Base-by-base conservation (phyloP, 2,888 invertebrate species). In the Amblyteles armatorius region DNA sequence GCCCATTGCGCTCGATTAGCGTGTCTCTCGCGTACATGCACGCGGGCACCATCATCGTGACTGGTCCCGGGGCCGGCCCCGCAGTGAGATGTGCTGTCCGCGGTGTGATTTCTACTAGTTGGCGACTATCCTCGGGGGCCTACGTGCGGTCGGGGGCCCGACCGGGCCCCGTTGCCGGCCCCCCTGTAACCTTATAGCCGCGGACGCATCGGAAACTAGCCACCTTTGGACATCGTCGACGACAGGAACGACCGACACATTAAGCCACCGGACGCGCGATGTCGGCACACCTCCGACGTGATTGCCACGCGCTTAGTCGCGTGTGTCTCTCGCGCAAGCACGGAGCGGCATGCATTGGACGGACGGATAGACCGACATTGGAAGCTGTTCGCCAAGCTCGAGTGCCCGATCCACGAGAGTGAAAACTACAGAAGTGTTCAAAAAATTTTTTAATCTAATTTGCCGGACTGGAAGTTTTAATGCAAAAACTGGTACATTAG, bases 1-100 rank as follows among this genome's bases (percentile, higher is more conserved):
- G 87, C 88, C 88, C 87, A 88, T 87, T 90, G 87, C 85, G 88
- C 88, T 88, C 90, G 88, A 90, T 90, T 89, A 88, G 88, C 87
- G 86, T 88, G 86, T 88, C 86, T 87, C 84, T 65, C 52, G 50
- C 48, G 40, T 22, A n/a, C 71, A 67, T 71, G 57, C 52, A 40
- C 57, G 36, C 79, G 57, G 60, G 48, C 52, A 48, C 73, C 76
- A 82, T 22, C 19, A 72, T 76, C 82, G 50, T 82, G 57, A 84
- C 36, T 67, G 68, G 57, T 73, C 73, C 40, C 67, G 44, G 9
- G 79, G 71, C 57, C 77, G 11, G 22, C 40, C 11, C 6, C 33
- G 50, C 33, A 55, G 71, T 36, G 83, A 76, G 82, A 79, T 85
- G 78, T 65, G 77, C 68, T 55, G 63, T 63, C 71, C n/a, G 52